Evolutionary conservation across 2,113 vertebrate species (phyloP).

Genomic region (Rhea americana): DNA sequence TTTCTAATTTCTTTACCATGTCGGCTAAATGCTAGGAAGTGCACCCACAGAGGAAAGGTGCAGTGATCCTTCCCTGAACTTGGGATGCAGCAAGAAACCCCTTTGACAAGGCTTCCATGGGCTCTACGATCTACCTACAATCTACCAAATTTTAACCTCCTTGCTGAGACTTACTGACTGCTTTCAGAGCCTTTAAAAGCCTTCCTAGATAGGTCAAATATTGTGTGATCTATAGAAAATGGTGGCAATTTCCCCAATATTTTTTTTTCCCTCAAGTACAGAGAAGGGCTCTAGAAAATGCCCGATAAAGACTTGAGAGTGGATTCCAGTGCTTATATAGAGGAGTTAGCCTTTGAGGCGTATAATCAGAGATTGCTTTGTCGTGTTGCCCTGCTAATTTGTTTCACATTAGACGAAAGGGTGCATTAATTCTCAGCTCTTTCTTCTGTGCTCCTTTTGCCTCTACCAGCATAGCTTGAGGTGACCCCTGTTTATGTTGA

Average conservation of each 20-base stretch:
- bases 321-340: neutral
- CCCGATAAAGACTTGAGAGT: neutral
- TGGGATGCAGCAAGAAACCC: neutral
- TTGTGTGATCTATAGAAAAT: neutral
- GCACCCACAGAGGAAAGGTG: neutral
- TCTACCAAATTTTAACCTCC: neutral
- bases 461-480: neutral
- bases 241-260: neutral
- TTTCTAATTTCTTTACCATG: neutral
- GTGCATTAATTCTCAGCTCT: neutral
- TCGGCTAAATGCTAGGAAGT: neutral
- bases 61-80: neutral
- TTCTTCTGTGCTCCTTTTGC: neutral
- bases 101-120: neutral
- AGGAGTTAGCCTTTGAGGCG: neutral
- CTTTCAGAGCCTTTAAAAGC: neutral
- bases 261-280: neutral
- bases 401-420: neutral
- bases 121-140: neutral
- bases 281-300: neutral
- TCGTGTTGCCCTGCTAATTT: rapidly evolving
- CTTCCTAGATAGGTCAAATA: neutral
- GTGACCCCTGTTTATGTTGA: neutral
- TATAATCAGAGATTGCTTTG: neutral
- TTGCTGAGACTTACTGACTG: neutral